Percentiles rank a stretch among this genome's conserved stretches.
These are phyloP conservation scores for Scaptomyza graminum DNA, from an alignment of 1,140 invertebrate species.

Conservation along the genomic window DNA sequence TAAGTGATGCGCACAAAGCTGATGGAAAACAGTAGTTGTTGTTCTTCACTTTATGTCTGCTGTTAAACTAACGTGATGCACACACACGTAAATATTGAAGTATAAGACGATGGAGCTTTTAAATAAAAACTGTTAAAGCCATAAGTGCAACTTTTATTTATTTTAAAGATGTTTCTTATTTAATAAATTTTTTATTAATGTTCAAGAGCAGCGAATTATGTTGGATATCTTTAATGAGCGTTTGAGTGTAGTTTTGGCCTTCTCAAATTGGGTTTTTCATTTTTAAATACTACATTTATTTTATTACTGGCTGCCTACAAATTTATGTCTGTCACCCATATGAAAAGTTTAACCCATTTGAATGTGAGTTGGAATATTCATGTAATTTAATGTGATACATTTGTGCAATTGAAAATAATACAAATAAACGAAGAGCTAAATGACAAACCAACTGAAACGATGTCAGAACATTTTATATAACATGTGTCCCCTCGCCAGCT, in stretches of 20 bases:
- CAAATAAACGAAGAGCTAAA: background rate
- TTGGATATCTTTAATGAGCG: too few relatives aligned
- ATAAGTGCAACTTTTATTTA: background rate
- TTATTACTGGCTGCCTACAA: slow-evolving; percentile 24
- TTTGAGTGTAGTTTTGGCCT: too few relatives aligned
- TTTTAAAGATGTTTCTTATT: background rate
- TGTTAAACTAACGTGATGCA: background rate
- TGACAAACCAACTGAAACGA: slow-evolving; percentile 30
- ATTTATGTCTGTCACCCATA: slow-evolving; percentile 22
- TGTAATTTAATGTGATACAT: slow-evolving; percentile 57
- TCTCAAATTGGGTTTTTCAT: too few relatives aligned
- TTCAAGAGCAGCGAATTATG: too few relatives aligned
- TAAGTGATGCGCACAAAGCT: slow-evolving; percentile 21
- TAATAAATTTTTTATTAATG: background rate
- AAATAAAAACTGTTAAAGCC: too few relatives aligned
- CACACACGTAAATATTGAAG: background rate
- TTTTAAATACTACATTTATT: background rate
- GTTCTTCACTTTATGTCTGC: slow-evolving; percentile 5
- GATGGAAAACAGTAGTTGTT: slow-evolving; percentile 5
- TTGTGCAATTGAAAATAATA: slow-evolving; percentile 48
- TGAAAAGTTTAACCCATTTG: slow-evolving; percentile 30
- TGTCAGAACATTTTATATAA: slow-evolving; percentile 29
- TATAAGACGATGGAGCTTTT: background rate
- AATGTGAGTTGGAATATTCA: slow-evolving; percentile 51
- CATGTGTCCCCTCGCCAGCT: slow-evolving; percentile 32